Evolutionary conservation across 2,797 vertebrate genomes (phyloP), one percentile per base, ranked within the genome.

Genomic region (Apogon hyalosoma): DNA sequence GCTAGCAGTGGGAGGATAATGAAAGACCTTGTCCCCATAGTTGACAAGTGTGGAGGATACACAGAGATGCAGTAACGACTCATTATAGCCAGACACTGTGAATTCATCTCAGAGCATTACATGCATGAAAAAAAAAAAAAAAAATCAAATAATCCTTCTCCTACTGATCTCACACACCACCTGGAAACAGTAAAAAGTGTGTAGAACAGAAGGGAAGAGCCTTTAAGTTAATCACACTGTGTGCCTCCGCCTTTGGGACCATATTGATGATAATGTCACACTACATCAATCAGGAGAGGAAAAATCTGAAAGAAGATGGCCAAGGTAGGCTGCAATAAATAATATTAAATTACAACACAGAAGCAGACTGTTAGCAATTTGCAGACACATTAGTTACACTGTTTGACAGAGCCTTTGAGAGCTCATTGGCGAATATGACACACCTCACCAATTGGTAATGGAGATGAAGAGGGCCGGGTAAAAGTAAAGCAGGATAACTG

Each of bases 11-110:
- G 77, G 80, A 77, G 72, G 68, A 79, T 85, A 85, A 88, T 86
- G 80, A 82, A 84, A 82, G 59, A 87, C 67, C 73, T 61, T 53
- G 68, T 84, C 75, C 75, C 71, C 51, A n/a, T 56, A 66, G 73
- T 52, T 85, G 85, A 88, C 86, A 85, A 86, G 77, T 78, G 74
- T 83, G 78, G 83, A 83, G 52, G 75, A 86, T 73, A 80, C 70
- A 87, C 77, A 74, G 63, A 60, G 45, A 83, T 73, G 63, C 84
- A 71, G 75, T 67, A 84, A 73, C 80, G 82, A 79, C 63, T 77
- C 69, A 83, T 88, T 82, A 84, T 31, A 81, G 64, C 57, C 66
- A 72, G 67, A 85, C 69, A 64, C 58, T 78, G 61, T 63, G 65
- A 77, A 76, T 75, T 75, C 66, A 70, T 69, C 67, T 61, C 11